Conservation (phyloP, 2,797 vertebrate genomes). For the Chromis chromis region DNA sequence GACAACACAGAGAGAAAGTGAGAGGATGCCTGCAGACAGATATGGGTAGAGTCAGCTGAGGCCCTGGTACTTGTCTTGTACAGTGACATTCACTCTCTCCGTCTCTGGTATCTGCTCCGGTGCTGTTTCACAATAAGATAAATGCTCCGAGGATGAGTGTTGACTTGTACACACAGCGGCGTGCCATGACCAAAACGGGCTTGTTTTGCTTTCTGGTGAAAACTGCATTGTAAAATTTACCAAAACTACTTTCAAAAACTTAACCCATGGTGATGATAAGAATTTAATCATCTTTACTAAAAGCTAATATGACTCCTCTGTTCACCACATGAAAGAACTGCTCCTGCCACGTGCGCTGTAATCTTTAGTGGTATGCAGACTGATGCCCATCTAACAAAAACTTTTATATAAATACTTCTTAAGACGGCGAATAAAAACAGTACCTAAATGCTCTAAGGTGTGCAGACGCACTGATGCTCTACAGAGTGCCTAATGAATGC, state of each 20-base stretch:
- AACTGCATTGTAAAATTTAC: not conserved
- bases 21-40: constrained; percentile 14
- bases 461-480: constrained; percentile 9
- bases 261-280: constrained; percentile 3
- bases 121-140: constrained; percentile 59
- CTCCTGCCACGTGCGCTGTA: not conserved
- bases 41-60: constrained; percentile 34
- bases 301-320: not conserved
- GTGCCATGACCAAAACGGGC: constrained; percentile 10
- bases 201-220: constrained; percentile 21
- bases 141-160: constrained; percentile 48
- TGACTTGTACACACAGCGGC: constrained; percentile 39
- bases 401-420: constrained; percentile 14
- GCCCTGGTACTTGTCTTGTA: constrained; percentile 31
- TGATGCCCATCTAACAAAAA: constrained; percentile 20
- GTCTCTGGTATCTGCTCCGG: constrained; percentile 36
- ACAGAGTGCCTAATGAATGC: constrained; percentile 38
- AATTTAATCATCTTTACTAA: not conserved
- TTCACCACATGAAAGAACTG: not conserved
- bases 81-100: constrained; percentile 46
- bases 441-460: constrained; percentile 15
- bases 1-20: constrained; percentile 6
- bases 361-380: not conserved
- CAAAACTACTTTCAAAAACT: constrained; percentile 1
- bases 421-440: not conserved